phyloP scores from a whole-genome alignment of 1,140 invertebrate genomes.

The Acromyrmex heyeri region DNA sequence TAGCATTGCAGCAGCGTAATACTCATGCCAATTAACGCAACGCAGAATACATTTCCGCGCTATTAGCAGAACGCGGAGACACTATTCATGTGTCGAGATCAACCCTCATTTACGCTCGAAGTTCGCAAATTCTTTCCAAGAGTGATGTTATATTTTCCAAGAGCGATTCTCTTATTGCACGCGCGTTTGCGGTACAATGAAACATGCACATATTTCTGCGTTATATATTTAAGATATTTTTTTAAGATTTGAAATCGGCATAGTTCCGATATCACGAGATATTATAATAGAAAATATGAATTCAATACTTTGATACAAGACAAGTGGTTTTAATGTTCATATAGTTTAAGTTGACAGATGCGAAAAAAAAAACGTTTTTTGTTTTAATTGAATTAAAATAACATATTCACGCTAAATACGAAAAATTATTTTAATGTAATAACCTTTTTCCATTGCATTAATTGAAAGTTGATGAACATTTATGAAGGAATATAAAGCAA shows the following conservation, averaged over 20 bases:
- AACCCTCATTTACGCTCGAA: not conserved
- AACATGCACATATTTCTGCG: not conserved
- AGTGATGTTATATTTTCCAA: constrained; percentile 1
- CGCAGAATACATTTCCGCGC: constrained; percentile 23
- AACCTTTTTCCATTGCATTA: not conserved
- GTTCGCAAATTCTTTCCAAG: constrained; percentile 3
- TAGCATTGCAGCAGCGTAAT: not conserved
- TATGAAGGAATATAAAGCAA: not conserved
- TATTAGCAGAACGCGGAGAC: constrained; percentile 12
- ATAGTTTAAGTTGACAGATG: not conserved
- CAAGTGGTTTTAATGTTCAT: not conserved
- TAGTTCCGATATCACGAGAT: not conserved
- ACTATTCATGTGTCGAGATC: not conserved
- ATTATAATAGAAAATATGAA: not conserved
- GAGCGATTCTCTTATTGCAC: not conserved
- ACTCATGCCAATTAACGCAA: constrained; percentile 41
- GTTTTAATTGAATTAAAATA: not conserved
- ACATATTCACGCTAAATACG: not conserved
- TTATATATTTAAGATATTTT: not conserved
- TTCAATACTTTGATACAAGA: not conserved
- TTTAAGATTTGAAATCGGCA: not conserved
- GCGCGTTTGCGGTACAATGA: not conserved
- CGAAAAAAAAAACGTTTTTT: not conserved
- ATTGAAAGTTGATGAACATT: constrained; percentile 12
- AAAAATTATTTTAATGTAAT: not conserved